Evolutionary conservation across 2,113 vertebrate genomes (phyloP).

Genomic region (Microtus montanus): DNA sequence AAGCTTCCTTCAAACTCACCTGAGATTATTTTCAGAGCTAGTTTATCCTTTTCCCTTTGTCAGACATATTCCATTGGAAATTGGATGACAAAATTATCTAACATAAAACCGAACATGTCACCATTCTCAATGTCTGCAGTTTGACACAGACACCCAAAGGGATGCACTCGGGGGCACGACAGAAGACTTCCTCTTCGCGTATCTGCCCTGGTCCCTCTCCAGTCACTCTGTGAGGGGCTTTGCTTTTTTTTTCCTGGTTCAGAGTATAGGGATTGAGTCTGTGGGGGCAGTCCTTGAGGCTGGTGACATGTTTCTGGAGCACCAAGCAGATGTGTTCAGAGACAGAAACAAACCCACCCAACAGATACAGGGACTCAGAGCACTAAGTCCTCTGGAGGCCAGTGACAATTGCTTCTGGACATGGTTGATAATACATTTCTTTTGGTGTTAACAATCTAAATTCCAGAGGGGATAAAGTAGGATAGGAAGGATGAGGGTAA

Average conservation of each 20-base stretch:
- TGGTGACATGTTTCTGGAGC: not conserved
- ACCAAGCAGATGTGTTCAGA: not conserved
- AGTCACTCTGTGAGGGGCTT: not conserved
- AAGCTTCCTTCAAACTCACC: constrained; percentile 7
- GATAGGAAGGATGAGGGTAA: not conserved
- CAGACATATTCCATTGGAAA: constrained; percentile 5
- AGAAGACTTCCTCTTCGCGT: not conserved
- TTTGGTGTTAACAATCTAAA: not conserved
- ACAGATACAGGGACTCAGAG: not conserved
- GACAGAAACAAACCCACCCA: not conserved
- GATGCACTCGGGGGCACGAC: not conserved
- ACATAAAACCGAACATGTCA: not conserved
- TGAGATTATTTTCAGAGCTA: constrained; percentile 21
- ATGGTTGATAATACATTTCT: no score
- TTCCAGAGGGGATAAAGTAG: not conserved
- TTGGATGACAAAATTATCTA: constrained; percentile 29
- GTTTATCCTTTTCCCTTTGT: not conserved
- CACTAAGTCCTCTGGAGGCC: not conserved
- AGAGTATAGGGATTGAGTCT: not conserved
- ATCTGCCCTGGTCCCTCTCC: not conserved
- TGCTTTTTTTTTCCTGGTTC: not conserved
- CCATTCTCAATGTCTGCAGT: not conserved
- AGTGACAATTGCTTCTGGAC: no score
- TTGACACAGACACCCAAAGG: not conserved
- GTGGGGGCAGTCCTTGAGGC: not conserved